phyloP scores from a whole-genome alignment of 2,888 invertebrate species.

The Erynnis tages region DNA sequence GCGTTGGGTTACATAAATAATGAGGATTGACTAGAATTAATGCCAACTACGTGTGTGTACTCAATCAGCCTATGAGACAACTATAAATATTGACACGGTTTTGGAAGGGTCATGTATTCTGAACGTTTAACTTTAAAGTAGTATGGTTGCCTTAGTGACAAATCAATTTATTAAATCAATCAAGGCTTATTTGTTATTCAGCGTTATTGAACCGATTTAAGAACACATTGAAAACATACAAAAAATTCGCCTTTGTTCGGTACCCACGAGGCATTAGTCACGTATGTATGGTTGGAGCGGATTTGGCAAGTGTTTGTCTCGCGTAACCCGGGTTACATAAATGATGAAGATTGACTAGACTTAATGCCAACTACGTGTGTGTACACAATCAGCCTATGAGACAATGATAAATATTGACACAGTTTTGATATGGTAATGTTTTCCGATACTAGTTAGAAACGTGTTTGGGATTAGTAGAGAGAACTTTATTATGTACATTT shows the following conservation, averaged over 20 bases:
- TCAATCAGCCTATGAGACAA: constrained; percentile 17
- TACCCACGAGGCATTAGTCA: constrained; percentile 4
- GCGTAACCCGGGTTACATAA: constrained; percentile 17
- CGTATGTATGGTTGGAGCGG: not conserved
- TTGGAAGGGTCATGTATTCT: too few species aligned
- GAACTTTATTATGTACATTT: not conserved
- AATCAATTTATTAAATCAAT: too few species aligned
- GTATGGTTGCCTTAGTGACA: too few species aligned
- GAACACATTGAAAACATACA: too few species aligned
- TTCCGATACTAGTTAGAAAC: not conserved
- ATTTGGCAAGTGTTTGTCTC: constrained; percentile 15
- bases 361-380: constrained; percentile 15
- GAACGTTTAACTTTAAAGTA: too few species aligned
- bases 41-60: constrained; percentile 11
- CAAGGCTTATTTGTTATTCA: too few species aligned
- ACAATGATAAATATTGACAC: constrained; percentile 18
- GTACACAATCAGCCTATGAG: constrained; percentile 15
- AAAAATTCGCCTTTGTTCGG: too few species aligned
- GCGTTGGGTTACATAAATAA: constrained; percentile 17
- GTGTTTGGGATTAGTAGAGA: not conserved
- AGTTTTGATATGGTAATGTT: constrained; percentile 9
- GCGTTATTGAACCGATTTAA: too few species aligned
- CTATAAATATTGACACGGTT: constrained; percentile 17
- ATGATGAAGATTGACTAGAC: constrained; percentile 16
- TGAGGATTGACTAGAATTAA: constrained; percentile 18